Conservation (phyloP, 2,888 invertebrate species). For the Prenolepis imparis region DNA sequence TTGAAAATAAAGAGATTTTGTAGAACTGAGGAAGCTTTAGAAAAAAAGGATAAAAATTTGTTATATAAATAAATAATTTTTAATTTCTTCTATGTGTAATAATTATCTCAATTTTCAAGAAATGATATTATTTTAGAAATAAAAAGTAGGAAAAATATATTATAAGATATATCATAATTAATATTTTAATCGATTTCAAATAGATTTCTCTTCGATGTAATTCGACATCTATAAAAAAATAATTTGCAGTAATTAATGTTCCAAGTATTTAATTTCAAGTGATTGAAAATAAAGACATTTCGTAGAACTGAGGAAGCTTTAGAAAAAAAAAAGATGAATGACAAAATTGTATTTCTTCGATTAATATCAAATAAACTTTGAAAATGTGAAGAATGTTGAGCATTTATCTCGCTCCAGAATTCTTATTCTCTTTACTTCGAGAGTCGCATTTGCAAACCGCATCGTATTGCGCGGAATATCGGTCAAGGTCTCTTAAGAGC, state of each 20-base stretch:
- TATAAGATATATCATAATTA: no score
- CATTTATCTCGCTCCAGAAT: not conserved
- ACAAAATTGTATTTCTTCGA: not conserved
- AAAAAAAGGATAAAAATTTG: not conserved
- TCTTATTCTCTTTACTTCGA: constrained; percentile 6
- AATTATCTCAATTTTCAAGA: not conserved
- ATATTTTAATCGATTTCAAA: not conserved
- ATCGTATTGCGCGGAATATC: constrained; percentile 13
- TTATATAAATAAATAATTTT: not conserved
- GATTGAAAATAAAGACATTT: not conserved
- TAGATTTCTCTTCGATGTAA: not conserved
- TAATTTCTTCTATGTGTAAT: not conserved
- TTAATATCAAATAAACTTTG: not conserved
- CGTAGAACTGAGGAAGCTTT: not conserved
- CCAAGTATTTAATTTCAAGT: not conserved
- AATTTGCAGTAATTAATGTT: not conserved
- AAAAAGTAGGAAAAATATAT: no score
- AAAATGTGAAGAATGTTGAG: not conserved
- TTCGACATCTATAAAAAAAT: not conserved
- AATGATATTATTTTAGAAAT: no score
- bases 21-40: not conserved
- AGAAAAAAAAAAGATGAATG: not conserved
- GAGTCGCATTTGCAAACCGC: not conserved
- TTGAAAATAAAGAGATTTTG: not conserved
- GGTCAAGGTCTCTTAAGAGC: constrained; percentile 38